Evolutionary conservation across 1,140 invertebrate genomes (phyloP).

Genomic region (Lepeophtheirus salmonis): DNA sequence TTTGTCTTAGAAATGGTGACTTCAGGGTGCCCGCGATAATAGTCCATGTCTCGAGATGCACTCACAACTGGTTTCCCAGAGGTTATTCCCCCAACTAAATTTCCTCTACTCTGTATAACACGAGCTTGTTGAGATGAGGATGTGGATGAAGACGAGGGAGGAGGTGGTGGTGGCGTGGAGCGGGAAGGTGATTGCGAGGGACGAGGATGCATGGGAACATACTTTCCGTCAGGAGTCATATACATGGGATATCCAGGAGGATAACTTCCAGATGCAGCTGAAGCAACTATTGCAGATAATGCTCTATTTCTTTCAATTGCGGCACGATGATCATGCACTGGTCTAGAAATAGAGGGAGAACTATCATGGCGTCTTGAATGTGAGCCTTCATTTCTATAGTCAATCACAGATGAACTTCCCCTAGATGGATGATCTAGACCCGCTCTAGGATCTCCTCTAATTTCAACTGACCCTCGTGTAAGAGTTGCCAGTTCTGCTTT

Average conservation of each 20-base stretch:
- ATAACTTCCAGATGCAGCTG: background rate
- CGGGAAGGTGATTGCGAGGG: background rate
- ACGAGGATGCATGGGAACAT: background rate
- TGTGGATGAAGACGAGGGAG: background rate
- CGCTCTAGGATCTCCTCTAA: background rate
- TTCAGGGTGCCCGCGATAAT: conserved; percentile 10
- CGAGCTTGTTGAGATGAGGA: background rate
- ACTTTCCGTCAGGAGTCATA: conserved; percentile 1
- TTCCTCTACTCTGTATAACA: background rate
- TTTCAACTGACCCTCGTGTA: background rate
- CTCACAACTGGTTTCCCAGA: conserved; percentile 9
- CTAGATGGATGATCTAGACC: background rate
- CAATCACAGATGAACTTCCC: background rate
- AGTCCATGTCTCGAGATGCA: background rate
- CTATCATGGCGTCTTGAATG: background rate
- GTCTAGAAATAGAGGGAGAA: background rate
- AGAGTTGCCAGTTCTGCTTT: conserved; percentile 15
- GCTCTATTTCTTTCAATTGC: background rate
- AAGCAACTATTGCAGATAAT: background rate
- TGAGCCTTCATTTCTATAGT: background rate
- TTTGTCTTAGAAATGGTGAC: conserved; percentile 17
- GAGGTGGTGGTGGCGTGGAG: background rate
- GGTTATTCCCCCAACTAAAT: background rate
- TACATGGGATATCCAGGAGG: background rate
- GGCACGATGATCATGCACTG: background rate